Evolutionary conservation across 2,888 invertebrate genomes (phyloP), one percentile per base, ranked within the genome.

Genomic region (Eristalis tenax): DNA sequence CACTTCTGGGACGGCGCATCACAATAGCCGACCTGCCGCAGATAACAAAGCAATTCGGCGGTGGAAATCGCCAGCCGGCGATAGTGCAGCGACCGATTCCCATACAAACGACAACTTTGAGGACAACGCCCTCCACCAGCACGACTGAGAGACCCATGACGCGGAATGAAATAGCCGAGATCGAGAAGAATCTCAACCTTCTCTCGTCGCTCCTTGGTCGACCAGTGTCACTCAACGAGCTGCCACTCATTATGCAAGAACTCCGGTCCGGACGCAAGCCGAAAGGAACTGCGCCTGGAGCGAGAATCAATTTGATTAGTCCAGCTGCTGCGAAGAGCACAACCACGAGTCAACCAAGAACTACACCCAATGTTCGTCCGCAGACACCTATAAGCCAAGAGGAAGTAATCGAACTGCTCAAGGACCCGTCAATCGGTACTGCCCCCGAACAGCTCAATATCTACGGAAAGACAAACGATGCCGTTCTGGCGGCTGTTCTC

Each of bases 401-500:
- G n/a, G 89, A 89, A 11, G 91, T 88, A 26, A 84, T 90, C 22
- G 88, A 86, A n/a, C 71, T 89, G n/a, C 50, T 89, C 5, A 90
- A 90, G 32, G 88, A 90, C 63, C 89, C 91, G 1, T 84, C 90
- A 11, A 89, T 91, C 2, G 88, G 91, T 8, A 87, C 90, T 2
- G 89, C 91, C 0, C 89, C 91, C 10, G 91, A 91, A 15, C 82
- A 81, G n/a, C 82, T 85, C 15, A 88, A 88, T 63, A 85, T 88
- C n/a, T 95, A 94, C 79, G 95, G 95, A 15, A 94, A 95, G 89
- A 95, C 94, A 82, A 95, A 96, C 89, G 96, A 96, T 85, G 96
- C 96, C 0, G 93, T 96, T 85, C 93, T 96, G 32, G 96, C 96
- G 0, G 95, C 96, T 3, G 92, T 96, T 75, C 93, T 96, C 68